Conservation (phyloP, 2,113 vertebrate species). For the Sapajus apella region DNA sequence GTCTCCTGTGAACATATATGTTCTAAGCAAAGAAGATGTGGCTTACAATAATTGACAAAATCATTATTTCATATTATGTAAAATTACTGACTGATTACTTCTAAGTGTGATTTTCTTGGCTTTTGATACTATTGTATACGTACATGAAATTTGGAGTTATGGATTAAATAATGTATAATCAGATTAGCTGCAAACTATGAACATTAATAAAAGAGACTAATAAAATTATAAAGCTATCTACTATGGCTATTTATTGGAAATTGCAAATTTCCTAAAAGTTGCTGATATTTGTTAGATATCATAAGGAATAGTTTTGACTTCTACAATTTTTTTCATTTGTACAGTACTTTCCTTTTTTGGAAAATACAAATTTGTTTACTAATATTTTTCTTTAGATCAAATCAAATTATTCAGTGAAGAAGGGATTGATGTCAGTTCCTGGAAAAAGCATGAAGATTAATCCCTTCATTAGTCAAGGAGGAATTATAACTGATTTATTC, state of each 20-base stretch:
- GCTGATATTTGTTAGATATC: neutral
- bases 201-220: neutral
- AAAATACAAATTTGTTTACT: neutral
- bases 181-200: neutral
- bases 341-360: neutral
- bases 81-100: conserved; percentile 1
- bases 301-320: neutral
- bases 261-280: neutral
- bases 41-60: neutral
- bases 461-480: neutral
- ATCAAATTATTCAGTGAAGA: conserved; percentile 73
- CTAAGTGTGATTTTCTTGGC: neutral
- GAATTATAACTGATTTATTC: neutral
- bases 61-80: neutral
- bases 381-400: conserved; percentile 46
- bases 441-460: conserved; percentile 60
- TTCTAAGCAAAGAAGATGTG: neutral
- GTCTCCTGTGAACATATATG: neutral
- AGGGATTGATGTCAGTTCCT: conserved; percentile 68
- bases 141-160: neutral
- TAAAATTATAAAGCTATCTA: conserved; percentile 19
- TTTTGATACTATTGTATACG: neutral
- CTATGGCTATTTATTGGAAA: neutral
- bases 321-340: neutral
- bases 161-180: neutral